A percentile compares a stretch with the other conserved stretches of the same genome.
phyloP scores from a whole-genome alignment of 2,797 vertebrate genomes.

The Gadopsis marmoratus region DNA sequence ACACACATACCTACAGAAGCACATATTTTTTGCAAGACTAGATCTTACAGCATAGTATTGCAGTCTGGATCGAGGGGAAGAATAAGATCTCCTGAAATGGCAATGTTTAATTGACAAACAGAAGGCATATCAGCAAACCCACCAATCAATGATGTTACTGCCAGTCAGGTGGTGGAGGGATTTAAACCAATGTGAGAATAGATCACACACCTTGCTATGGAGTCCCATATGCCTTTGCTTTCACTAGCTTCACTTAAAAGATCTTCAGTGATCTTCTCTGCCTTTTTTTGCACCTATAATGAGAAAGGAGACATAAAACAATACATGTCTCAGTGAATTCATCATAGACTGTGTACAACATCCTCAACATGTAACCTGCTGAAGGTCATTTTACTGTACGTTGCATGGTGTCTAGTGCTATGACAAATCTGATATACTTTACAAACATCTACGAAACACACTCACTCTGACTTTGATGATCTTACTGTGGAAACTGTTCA shows the following conservation, averaged over 20 bases:
- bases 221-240: constrained; percentile 88
- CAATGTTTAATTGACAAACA: constrained; percentile 69
- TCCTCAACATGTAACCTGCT: background rate
- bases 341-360: background rate
- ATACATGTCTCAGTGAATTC: background rate
- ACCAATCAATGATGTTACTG: constrained; percentile 54
- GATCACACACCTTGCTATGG: constrained; percentile 88
- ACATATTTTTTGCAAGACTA: constrained; percentile 86
- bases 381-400: background rate
- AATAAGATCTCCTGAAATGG: constrained; percentile 79
- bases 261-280: constrained; percentile 91
- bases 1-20: constrained; percentile 85
- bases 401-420: background rate
- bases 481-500: constrained; percentile 96
- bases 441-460: constrained; percentile 58
- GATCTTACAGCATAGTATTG: constrained; percentile 86
- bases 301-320: constrained; percentile 27
- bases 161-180: constrained; percentile 20
- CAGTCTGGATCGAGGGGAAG: constrained; percentile 79
- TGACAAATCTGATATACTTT: background rate
- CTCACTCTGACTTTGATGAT: constrained; percentile 95
- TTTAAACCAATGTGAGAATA: constrained; percentile 14
- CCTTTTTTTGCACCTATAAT: constrained; percentile 92
- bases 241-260: constrained; percentile 87
- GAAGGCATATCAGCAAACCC: constrained; percentile 41